phyloP scores from a whole-genome alignment of 1,140 invertebrate genomes.

The Acyrthosiphon pisum region DNA sequence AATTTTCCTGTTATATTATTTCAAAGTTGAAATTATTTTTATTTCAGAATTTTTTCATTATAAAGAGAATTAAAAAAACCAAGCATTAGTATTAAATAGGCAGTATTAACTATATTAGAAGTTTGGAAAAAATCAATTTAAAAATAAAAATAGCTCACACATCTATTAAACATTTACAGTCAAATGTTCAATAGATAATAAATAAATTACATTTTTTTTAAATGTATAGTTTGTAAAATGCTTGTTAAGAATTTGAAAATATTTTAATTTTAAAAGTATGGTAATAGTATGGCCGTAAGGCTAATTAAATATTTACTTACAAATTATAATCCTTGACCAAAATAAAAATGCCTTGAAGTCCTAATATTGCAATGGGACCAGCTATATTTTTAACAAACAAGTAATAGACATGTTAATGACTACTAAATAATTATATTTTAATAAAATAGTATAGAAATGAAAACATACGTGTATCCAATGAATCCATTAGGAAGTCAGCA shows the following conservation, averaged over 20 bases:
- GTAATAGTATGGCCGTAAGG: too few relatives aligned
- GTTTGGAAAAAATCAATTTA: background rate
- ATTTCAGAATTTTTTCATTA: background rate
- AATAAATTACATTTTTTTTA: background rate
- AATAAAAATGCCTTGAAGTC: slow-evolving; percentile 69
- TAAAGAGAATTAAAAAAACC: background rate
- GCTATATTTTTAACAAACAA: slow-evolving; percentile 66
- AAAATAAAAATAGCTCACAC: background rate
- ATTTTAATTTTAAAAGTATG: too few relatives aligned
- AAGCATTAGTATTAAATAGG: too few relatives aligned
- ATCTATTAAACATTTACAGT: background rate
- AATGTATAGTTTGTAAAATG: background rate
- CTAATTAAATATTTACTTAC: slow-evolving; percentile 52
- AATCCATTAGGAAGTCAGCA: slow-evolving; percentile 92
- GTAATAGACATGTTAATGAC: background rate
- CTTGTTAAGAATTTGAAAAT: background rate
- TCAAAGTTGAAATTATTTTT: background rate
- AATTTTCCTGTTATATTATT: background rate
- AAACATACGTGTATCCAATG: slow-evolving; percentile 77
- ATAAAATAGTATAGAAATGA: slow-evolving; percentile 43
- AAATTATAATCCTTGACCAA: slow-evolving; percentile 59
- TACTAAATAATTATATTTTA: too few relatives aligned
- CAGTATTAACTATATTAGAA: too few relatives aligned
- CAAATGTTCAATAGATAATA: background rate
- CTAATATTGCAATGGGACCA: slow-evolving; percentile 85